phyloP scores from a whole-genome alignment of 2,113 vertebrate species.

The Balaenoptera acutorostrata region DNA sequence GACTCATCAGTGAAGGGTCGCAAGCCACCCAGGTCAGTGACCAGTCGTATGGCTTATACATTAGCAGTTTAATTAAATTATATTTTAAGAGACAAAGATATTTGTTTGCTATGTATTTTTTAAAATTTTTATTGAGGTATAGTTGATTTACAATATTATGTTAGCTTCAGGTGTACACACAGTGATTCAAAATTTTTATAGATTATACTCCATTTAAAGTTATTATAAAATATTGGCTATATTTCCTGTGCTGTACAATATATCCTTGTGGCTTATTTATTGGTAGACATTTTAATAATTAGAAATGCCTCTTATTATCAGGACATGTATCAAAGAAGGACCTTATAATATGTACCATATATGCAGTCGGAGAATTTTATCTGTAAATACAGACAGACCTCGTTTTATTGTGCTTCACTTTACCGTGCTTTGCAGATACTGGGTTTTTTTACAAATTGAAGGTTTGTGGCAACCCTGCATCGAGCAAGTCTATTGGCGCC shows the following conservation, averaged over 20 bases:
- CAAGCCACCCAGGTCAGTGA: background rate
- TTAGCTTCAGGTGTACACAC: background rate
- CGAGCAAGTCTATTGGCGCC: background rate
- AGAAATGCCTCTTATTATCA: background rate
- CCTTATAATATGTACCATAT: background rate
- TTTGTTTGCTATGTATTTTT: background rate
- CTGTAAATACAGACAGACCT: conserved; percentile 5
- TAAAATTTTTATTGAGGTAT: background rate
- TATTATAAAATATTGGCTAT: background rate
- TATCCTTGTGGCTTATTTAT: background rate
- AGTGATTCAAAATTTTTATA: background rate
- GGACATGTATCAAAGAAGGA: background rate
- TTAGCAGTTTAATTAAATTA: conserved; percentile 49
- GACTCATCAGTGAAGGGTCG: background rate
- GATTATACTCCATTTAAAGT: background rate
- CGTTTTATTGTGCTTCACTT: background rate
- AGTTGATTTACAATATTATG: background rate
- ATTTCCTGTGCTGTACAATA: background rate
- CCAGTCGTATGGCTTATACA: background rate
- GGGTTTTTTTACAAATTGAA: background rate
- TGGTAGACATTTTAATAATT: conserved; percentile 21
- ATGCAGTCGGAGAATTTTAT: conserved; percentile 26
- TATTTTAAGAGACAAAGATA: conserved; percentile 30
- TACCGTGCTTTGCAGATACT: background rate
- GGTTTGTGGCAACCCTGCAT: background rate